These are phyloP conservation scores for Poeciliopsis occidentalis DNA, from an alignment of 2,113 vertebrate genomes.

Conservation along the genomic window DNA sequence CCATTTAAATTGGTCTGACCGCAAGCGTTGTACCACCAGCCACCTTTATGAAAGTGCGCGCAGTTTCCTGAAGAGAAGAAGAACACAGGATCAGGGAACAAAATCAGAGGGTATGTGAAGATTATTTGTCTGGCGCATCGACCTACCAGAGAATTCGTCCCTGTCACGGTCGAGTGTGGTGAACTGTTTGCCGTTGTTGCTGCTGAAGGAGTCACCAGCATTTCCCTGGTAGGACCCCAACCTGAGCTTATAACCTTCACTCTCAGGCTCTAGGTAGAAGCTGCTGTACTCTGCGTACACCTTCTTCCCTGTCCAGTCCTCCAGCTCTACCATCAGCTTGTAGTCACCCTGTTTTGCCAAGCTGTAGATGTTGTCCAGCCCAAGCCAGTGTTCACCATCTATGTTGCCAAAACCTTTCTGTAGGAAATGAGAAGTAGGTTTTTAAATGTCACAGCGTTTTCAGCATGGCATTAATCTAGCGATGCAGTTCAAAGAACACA, in stretches of 20 bases:
- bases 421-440: slow-evolving; percentile 28
- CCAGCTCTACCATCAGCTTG: slow-evolving; percentile 92
- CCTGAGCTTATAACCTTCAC: slow-evolving; percentile 89
- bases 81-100: not conserved
- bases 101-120: not conserved
- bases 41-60: slow-evolving; percentile 97
- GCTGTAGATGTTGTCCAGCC: slow-evolving; percentile 93
- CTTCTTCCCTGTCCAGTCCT: slow-evolving; percentile 98
- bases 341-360: slow-evolving; percentile 95
- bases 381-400: slow-evolving; percentile 96
- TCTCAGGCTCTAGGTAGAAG: slow-evolving; percentile 92
- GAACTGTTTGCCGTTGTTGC: slow-evolving; percentile 96
- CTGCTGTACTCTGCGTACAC: slow-evolving; percentile 98
- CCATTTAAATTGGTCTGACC: slow-evolving; percentile 97
- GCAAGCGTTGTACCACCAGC: slow-evolving; percentile 99
- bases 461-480: too few species aligned
- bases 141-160: slow-evolving; percentile 91
- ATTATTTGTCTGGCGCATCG: not conserved
- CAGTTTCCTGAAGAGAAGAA: slow-evolving; percentile 87
- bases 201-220: slow-evolving; percentile 93
- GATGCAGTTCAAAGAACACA: slow-evolving; percentile 34
- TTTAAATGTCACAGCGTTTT: too few species aligned
- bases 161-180: slow-evolving; percentile 96
- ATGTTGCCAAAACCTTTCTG: slow-evolving; percentile 99
- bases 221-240: slow-evolving; percentile 96